Percentiles rank a stretch among this genome's conserved stretches.
phyloP scores from a whole-genome alignment of 2,113 vertebrate genomes.

The Ciconia stormi region DNA sequence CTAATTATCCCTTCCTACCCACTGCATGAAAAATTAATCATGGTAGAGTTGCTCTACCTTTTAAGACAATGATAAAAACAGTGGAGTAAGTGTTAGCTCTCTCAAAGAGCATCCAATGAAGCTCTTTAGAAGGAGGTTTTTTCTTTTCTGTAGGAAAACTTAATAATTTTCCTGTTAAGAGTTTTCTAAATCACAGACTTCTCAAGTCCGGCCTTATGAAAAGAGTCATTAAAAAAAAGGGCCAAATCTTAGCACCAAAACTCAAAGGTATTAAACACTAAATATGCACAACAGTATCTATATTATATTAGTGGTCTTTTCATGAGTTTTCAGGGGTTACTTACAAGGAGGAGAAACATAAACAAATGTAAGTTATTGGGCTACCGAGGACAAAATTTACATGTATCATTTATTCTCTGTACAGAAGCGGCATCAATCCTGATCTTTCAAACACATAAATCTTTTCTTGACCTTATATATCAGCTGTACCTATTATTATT shows the following conservation, averaged over 20 bases:
- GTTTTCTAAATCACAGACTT: background rate
- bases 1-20: conserved; percentile 2
- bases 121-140: background rate
- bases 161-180: background rate
- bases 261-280: background rate
- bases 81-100: background rate
- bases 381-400: background rate
- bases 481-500: background rate
- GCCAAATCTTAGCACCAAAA: background rate
- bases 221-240: background rate
- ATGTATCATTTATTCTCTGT: background rate
- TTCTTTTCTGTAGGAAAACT: background rate
- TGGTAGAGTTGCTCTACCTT: background rate
- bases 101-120: background rate
- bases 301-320: background rate
- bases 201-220: background rate
- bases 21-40: background rate
- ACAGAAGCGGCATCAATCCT: background rate
- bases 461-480: background rate
- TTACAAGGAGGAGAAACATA: background rate
- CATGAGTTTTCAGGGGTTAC: background rate
- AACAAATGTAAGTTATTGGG: background rate
- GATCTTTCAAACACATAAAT: background rate
- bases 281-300: background rate
- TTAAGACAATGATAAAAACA: background rate